A percentile compares a stretch with the other conserved stretches of the same genome.
Conservation (phyloP, 2,113 vertebrate genomes). For the Miniopterus natalensis region DNA sequence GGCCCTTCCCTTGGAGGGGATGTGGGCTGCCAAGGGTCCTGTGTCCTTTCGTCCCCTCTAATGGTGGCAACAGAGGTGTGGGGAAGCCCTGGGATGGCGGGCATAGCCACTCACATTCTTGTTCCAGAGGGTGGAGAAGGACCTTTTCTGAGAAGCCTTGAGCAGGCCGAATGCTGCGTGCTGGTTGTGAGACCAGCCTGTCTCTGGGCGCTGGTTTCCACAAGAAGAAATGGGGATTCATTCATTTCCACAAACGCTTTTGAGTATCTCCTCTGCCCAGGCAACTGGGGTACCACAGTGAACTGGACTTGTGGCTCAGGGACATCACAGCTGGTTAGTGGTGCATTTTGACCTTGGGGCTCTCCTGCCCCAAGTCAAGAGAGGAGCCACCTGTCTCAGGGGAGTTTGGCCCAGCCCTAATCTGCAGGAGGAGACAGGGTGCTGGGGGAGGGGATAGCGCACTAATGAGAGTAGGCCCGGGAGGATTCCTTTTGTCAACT, state of each 20-base stretch:
- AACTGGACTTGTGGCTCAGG: no score
- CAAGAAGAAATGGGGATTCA: not conserved
- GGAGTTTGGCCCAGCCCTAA: not conserved
- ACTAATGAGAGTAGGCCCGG: no score
- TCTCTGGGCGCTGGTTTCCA: not conserved
- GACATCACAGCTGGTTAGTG: not conserved
- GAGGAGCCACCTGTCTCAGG: not conserved
- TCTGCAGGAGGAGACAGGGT: not conserved
- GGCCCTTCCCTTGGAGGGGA: not conserved
- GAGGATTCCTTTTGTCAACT: not conserved
- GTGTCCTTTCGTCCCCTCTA: not conserved
- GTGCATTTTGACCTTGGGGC: not conserved
- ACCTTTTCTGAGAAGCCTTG: not conserved
- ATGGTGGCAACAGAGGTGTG: not conserved
- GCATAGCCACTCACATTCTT: not conserved
- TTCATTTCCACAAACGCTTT: not conserved
- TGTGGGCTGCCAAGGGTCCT: not conserved
- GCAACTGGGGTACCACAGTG: fast-evolving
- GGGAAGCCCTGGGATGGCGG: not conserved
- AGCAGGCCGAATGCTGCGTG: fast-evolving
- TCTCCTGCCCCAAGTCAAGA: not conserved
- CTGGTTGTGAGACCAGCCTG: not conserved
- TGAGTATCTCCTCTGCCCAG: not conserved
- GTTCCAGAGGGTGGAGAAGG: not conserved
- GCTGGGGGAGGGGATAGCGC: not conserved